Base-by-base conservation (phyloP, 2,797 vertebrate genomes). In the Coracias cyanogaster region DNA sequence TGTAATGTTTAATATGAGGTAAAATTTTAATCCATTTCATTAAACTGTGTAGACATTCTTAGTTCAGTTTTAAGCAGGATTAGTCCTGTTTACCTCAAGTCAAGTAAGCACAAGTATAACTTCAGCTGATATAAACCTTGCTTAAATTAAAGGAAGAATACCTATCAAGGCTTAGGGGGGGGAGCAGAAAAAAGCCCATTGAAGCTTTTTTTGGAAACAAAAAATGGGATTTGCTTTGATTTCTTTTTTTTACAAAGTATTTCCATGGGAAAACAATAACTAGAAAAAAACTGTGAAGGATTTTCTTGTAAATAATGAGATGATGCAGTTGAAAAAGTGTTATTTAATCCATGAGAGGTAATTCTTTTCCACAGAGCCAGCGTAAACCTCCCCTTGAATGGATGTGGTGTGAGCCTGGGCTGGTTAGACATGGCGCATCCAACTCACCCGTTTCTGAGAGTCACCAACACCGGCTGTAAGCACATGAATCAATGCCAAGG, bases 11-110 rank as follows among this genome's bases (percentile, higher is more conserved):
- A 93, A 94, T 82, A 80, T 45, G 86, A 96, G 83, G 94, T 93
- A 82, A 89, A 94, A 93, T 90, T 94, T 90, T 95, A 96, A 95
- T 94, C 93, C 81, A 22, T 95, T 96, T 94, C 88, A 96, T 90
- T 96, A 92, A 92, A 94, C 81, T 51, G 41, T n/a, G 48, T 51
- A 92, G 95, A 95, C 94, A 91, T 71, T 94, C 95, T 89, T 80
- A 86, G 93, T 73, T 77, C 17, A 43, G 82, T 87, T 96, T 96
- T 90, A 89, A 92, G 86, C 93, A 93, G 92, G 93, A 94, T 95
- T 96, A 89, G 49, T 88, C 2, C 6, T 89, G 90, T 93, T 94
- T 66, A 84, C 93, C 79, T 94, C 85, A 73, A 94, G 85, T 93
- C 91, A 95, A 91, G 95, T 92, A 94, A 93, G 94, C 81, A 94